A percentile compares a stretch with the other conserved stretches of the same genome.
Evolutionary conservation across 1,140 invertebrate species (phyloP).

Genomic region (Heliconius himera): DNA sequence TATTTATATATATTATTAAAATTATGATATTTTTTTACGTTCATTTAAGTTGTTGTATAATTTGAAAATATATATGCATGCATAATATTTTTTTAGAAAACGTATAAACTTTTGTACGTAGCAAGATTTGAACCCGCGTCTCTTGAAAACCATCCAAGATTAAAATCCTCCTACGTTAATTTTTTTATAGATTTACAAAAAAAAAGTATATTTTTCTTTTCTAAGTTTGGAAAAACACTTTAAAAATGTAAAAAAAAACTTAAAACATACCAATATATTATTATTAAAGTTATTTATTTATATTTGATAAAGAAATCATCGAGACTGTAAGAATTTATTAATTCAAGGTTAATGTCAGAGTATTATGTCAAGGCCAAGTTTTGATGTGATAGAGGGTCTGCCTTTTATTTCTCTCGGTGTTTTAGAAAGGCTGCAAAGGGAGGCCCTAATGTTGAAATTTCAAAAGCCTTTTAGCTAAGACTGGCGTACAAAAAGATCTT

Average conservation of each 20-base stretch:
- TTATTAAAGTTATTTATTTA: neutral
- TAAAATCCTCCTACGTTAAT: too few relatives aligned
- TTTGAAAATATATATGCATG: too few relatives aligned
- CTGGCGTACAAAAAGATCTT: constrained; percentile 15
- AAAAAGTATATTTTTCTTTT: too few relatives aligned
- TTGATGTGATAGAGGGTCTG: constrained; percentile 24
- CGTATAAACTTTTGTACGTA: too few relatives aligned
- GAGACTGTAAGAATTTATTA: constrained; percentile 20
- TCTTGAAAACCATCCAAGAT: too few relatives aligned
- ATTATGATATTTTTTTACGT: neutral
- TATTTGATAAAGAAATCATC: constrained; percentile 13
- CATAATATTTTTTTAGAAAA: too few relatives aligned
- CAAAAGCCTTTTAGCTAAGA: constrained; percentile 30
- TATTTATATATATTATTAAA: neutral
- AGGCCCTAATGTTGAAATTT: constrained; percentile 29
- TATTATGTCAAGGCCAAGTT: constrained; percentile 35
- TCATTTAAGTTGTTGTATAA: too few relatives aligned
- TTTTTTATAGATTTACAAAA: too few relatives aligned
- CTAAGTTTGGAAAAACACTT: too few relatives aligned
- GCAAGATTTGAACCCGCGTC: too few relatives aligned
- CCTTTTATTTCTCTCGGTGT: constrained; percentile 25
- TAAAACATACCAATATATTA: neutral
- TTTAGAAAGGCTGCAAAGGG: constrained; percentile 28
- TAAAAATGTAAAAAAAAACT: too few relatives aligned
- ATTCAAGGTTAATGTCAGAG: constrained; percentile 38